phyloP scores from a whole-genome alignment of 2,888 invertebrate genomes.

The Podabrus alpinus region DNA sequence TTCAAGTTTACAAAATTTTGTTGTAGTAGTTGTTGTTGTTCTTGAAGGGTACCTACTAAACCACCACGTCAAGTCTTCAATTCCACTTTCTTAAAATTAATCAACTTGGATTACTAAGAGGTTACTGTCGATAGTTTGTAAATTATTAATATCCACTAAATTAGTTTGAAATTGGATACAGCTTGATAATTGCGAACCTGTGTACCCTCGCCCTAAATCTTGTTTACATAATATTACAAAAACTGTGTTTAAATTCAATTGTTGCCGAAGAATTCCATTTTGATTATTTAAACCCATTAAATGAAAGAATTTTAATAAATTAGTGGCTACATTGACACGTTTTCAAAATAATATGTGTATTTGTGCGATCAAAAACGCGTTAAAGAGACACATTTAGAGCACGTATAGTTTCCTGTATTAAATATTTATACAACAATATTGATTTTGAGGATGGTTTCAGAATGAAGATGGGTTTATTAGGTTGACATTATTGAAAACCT shows the following conservation, averaged over 20 bases:
- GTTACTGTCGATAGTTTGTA: background rate
- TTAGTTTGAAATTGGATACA: background rate
- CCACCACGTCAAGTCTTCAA: background rate
- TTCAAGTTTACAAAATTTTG: background rate
- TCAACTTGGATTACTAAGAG: background rate
- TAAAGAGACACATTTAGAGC: background rate
- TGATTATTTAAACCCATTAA: background rate
- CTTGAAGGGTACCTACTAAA: background rate
- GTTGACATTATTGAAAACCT: background rate
- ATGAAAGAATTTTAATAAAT: background rate
- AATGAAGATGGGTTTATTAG: background rate
- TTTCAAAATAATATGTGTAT: background rate
- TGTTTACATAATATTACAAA: background rate
- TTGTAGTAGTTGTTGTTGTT: background rate
- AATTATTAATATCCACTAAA: background rate
- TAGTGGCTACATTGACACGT: background rate
- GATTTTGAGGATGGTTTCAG: background rate
- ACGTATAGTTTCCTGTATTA: background rate
- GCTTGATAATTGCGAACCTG: background rate
- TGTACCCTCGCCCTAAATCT: background rate
- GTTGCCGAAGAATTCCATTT: background rate
- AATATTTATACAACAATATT: conserved; percentile 1
- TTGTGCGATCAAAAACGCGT: background rate
- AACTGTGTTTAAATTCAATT: background rate
- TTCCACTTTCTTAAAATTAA: background rate